Percentiles rank a stretch among this genome's conserved stretches.
These are phyloP conservation scores for Asarcornis scutulata DNA, from an alignment of 2,113 vertebrate genomes.

Conservation along the genomic window DNA sequence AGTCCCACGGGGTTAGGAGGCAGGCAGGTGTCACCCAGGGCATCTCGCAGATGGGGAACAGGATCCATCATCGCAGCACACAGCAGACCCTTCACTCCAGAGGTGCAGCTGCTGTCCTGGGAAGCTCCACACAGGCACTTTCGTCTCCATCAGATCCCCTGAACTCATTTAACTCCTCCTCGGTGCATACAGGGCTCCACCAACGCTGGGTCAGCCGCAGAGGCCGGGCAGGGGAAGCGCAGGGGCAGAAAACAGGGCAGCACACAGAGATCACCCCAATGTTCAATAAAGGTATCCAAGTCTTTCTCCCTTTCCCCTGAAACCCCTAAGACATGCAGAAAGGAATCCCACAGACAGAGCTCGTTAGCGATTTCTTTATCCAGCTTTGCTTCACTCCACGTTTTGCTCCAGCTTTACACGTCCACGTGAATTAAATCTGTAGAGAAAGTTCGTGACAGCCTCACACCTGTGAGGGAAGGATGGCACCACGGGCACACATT, in stretches of 20 bases:
- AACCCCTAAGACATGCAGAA: background rate
- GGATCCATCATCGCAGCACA: background rate
- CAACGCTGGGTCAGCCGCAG: fast-evolving
- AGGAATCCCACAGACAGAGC: background rate
- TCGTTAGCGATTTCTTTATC: background rate
- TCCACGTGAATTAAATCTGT: no score
- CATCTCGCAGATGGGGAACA: fast-evolving
- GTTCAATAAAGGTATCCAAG: background rate
- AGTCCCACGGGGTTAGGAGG: background rate
- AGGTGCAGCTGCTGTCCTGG: background rate
- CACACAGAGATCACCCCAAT: fast-evolving
- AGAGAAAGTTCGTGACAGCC: background rate
- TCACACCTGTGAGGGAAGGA: background rate
- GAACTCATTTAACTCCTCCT: background rate
- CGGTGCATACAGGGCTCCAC: fast-evolving
- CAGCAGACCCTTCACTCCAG: background rate
- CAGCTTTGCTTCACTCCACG: background rate
- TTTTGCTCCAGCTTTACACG: background rate
- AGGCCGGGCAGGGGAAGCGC: background rate
- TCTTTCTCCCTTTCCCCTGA: background rate
- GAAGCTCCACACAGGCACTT: background rate
- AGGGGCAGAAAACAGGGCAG: background rate
- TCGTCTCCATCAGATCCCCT: background rate
- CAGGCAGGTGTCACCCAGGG: background rate
- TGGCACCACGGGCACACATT: fast-evolving